Conservation (phyloP, 2,113 vertebrate species). For the Maccullochella peelii region DNA sequence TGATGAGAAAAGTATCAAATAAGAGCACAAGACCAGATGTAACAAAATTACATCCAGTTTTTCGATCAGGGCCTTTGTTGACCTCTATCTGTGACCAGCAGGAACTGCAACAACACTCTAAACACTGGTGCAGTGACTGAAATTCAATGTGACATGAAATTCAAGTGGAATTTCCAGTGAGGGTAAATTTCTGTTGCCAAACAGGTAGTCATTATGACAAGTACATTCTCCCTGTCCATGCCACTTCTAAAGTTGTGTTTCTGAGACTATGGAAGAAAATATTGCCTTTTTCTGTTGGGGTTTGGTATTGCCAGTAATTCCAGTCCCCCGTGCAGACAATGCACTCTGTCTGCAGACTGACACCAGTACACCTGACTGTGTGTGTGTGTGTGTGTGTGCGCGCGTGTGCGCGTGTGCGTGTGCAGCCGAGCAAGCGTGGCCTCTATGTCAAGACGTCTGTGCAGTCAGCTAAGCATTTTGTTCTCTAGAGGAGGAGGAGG, state of each 20-base stretch:
- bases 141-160: slow-evolving; percentile 11
- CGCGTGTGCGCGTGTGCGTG: background rate
- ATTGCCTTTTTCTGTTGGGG: background rate
- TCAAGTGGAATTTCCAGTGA: background rate
- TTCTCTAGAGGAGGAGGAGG: slow-evolving; percentile 11
- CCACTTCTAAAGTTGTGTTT: background rate
- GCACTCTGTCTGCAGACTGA: background rate
- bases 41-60: background rate
- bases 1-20: background rate
- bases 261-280: background rate
- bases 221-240: background rate
- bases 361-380: background rate
- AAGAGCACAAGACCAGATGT: background rate
- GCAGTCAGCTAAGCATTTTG: slow-evolving; percentile 71
- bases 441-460: slow-evolving; percentile 28
- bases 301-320: background rate
- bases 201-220: background rate
- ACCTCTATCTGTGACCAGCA: background rate
- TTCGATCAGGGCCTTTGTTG: slow-evolving; percentile 10
- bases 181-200: background rate
- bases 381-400: slow-evolving; percentile 17
- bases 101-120: slow-evolving; percentile 37
- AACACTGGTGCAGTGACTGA: background rate
- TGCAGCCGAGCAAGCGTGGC: background rate
- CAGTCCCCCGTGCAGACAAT: too few species aligned